These are phyloP conservation scores for Syndactyla subalaris DNA, from an alignment of 2,797 vertebrate genomes.

Conservation along the genomic window DNA sequence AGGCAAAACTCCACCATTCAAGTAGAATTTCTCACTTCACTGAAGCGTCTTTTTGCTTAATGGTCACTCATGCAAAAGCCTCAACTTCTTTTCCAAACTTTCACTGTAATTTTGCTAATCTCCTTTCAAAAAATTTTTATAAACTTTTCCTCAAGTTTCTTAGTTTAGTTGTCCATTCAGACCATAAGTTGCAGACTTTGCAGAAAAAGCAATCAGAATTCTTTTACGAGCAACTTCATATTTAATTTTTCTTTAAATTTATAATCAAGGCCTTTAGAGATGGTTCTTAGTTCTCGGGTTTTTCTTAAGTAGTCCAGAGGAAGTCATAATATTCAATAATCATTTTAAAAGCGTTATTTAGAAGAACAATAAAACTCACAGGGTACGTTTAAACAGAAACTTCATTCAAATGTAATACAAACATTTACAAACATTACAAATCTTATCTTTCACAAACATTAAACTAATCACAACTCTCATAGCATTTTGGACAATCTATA, in stretches of 20 bases:
- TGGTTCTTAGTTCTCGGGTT: fast-evolving
- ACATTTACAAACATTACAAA: not conserved
- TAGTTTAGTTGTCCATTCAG: not conserved
- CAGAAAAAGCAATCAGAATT: not conserved
- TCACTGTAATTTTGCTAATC: not conserved
- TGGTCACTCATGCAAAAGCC: not conserved
- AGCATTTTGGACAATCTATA: not conserved
- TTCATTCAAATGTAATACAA: not conserved
- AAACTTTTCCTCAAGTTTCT: not conserved
- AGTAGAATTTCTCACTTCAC: not conserved
- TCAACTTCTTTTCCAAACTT: not conserved
- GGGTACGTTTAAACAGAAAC: not conserved
- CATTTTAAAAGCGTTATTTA: not conserved
- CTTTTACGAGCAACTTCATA: not conserved
- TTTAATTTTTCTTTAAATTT: not conserved
- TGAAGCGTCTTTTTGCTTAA: not conserved
- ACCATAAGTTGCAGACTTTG: not conserved
- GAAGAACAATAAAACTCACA: not conserved
- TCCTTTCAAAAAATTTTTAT: not conserved
- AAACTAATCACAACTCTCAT: not conserved
- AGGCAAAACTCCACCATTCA: not conserved
- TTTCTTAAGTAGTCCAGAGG: not conserved
- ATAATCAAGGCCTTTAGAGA: not conserved
- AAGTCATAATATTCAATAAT: not conserved
- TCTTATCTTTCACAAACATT: not conserved